Percentiles rank a stretch among this genome's conserved stretches.
Evolutionary conservation across 2,888 invertebrate genomes (phyloP).

Genomic region (Nymphalis c-album): DNA sequence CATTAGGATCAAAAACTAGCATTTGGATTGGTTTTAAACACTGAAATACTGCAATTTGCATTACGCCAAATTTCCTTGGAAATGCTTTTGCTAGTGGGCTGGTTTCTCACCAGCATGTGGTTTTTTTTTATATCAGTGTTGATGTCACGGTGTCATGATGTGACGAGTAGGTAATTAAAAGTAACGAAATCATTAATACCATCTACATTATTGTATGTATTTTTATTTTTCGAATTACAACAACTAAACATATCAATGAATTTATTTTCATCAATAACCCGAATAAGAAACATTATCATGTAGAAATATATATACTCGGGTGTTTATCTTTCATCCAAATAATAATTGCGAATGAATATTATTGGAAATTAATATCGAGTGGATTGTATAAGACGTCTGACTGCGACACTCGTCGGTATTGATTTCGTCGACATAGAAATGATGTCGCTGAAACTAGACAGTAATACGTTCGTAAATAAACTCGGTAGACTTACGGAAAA

Average conservation of each 20-base stretch:
- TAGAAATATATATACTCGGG: not conserved
- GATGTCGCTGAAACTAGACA: conserved; percentile 12
- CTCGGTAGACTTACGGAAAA: not conserved
- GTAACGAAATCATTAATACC: no score
- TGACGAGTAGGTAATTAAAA: no score
- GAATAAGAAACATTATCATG: not conserved
- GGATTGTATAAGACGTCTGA: conserved; percentile 15
- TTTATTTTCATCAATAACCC: not conserved
- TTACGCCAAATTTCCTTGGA: no score
- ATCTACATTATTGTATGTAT: no score
- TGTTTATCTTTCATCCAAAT: not conserved
- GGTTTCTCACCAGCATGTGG: no score
- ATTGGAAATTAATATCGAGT: conserved; percentile 11
- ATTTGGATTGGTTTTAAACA: no score
- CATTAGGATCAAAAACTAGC: no score
- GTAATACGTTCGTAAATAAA: conserved; percentile 1
- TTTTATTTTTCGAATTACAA: no score
- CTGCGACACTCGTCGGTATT: conserved; percentile 15
- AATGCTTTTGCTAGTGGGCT: no score
- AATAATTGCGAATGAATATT: conserved; percentile 1
- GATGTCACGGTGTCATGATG: no score
- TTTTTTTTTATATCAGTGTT: no score
- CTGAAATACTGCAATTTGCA: no score
- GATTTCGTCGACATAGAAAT: conserved; percentile 24
- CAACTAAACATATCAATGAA: not conserved